Percentiles rank a stretch among this genome's conserved stretches.
Evolutionary conservation across 2,888 invertebrate genomes (phyloP).

Genomic region (Tiliacea citrago): DNA sequence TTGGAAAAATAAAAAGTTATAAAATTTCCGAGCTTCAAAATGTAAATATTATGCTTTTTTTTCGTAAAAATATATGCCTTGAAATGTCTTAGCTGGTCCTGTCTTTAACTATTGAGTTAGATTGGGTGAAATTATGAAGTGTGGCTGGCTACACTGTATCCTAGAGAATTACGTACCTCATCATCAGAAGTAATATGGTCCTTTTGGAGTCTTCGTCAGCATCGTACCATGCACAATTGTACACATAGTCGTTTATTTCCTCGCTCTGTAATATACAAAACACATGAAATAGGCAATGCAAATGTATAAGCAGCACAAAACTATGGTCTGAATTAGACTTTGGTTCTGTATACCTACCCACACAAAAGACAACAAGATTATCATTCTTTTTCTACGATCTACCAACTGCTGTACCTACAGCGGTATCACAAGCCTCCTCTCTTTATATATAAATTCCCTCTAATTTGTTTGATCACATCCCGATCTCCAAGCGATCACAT

Average conservation of each 20-base stretch:
- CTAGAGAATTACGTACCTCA: constrained; percentile 69
- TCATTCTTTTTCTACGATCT: not conserved
- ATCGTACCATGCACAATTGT: constrained; percentile 79
- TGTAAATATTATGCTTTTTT: too few relatives aligned
- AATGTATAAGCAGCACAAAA: not conserved
- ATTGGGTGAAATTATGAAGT: not conserved
- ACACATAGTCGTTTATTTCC: constrained; percentile 74
- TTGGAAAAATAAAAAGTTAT: too few relatives aligned
- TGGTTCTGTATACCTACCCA: not conserved
- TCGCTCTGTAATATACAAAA: constrained; percentile 75
- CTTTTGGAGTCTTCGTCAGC: constrained; percentile 72
- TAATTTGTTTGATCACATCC: not conserved
- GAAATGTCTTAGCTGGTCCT: not conserved
- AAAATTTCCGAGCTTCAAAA: too few relatives aligned
- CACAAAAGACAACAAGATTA: not conserved
- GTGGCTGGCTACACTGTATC: not conserved
- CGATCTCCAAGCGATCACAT: not conserved
- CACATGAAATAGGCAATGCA: not conserved
- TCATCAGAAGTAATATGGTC: constrained; percentile 74
- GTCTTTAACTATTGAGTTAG: not conserved
- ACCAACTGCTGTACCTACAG: not conserved
- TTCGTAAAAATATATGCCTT: not conserved
- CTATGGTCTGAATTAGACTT: not conserved
- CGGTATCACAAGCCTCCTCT: not conserved
- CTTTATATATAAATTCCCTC: not conserved